A percentile compares a stretch with the other conserved stretches of the same genome.
These are phyloP conservation scores for Hyaena hyaena DNA, from an alignment of 2,113 vertebrate genomes.

Conservation along the genomic window DNA sequence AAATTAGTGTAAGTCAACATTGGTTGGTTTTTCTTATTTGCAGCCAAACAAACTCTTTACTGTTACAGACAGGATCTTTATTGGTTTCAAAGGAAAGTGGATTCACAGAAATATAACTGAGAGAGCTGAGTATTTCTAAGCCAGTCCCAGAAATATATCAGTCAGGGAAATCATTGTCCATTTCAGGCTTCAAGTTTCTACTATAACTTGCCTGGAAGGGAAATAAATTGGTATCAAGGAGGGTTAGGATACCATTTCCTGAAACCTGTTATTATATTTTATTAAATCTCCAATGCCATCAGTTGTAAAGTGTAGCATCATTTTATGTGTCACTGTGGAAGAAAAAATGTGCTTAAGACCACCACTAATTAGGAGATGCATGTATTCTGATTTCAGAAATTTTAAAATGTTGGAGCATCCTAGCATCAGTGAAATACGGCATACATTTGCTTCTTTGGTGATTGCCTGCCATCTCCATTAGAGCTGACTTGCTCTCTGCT, in stretches of 20 bases:
- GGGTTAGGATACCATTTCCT: neutral
- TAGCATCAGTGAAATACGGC: neutral
- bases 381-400: neutral
- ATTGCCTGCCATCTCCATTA: neutral
- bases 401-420: neutral
- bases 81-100: neutral
- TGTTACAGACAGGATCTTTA: neutral
- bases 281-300: neutral
- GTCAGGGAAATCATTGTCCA: neutral
- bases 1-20: neutral
- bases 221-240: slow-evolving; percentile 6
- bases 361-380: neutral
- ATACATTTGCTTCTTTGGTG: neutral
- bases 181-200: neutral
- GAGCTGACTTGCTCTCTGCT: neutral
- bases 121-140: neutral
- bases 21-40: neutral
- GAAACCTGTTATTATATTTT: neutral
- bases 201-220: neutral
- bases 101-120: neutral
- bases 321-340: neutral
- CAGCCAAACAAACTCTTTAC: neutral
- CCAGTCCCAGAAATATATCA: neutral
- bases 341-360: neutral
- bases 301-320: neutral